Conservation (phyloP, 2,113 vertebrate species). For the Epinephelus cyanopodus region DNA sequence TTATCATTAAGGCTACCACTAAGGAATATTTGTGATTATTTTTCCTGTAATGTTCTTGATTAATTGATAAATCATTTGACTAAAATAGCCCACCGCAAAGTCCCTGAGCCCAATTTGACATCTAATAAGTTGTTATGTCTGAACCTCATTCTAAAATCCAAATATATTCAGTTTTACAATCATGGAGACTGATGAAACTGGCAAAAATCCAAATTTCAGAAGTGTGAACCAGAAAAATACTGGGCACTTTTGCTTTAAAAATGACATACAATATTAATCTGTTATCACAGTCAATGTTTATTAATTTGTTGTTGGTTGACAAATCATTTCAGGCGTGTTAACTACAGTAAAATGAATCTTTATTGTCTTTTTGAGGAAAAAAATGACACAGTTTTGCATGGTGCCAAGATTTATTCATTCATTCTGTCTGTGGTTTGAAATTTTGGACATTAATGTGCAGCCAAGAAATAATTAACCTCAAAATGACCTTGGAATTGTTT, state of each 20-base stretch:
- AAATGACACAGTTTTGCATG: neutral
- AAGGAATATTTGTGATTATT: neutral
- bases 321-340: neutral
- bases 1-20: neutral
- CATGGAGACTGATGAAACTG: neutral
- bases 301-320: too few relatives aligned
- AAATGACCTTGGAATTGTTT: conserved; percentile 28
- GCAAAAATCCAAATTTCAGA: neutral
- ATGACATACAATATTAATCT: neutral
- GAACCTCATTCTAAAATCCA: neutral
- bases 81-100: neutral
- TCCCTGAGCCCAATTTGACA: neutral
- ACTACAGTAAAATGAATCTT: neutral
- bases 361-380: too few relatives aligned
- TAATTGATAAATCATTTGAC: neutral
- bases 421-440: conserved; percentile 2
- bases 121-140: neutral
- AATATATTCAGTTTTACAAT: neutral
- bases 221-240: neutral
- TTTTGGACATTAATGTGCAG: conserved; percentile 17
- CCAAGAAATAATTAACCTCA: conserved; percentile 31
- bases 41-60: neutral
- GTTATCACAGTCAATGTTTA: neutral
- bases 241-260: neutral
- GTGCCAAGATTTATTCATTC: conserved; percentile 7